These are phyloP conservation scores for Eira barbara DNA, from an alignment of 2,113 vertebrate species.

Conservation along the genomic window DNA sequence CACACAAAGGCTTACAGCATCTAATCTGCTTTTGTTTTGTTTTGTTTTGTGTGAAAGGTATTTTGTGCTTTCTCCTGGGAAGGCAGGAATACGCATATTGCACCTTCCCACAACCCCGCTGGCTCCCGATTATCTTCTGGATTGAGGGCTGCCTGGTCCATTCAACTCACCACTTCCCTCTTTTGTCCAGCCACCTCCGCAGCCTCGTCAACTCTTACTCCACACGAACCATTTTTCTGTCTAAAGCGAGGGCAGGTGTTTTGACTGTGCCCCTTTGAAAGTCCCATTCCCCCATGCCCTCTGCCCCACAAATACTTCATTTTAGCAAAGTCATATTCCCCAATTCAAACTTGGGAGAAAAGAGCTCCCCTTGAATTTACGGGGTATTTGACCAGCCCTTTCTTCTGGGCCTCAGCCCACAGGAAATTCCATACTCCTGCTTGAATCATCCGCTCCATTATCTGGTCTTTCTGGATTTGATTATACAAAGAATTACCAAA, in stretches of 20 bases:
- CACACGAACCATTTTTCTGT: not conserved
- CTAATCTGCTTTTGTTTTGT: not conserved
- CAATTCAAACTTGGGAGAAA: no score
- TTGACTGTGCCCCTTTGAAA: not conserved
- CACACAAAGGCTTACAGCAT: not conserved
- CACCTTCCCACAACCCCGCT: fast-evolving
- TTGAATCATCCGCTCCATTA: not conserved
- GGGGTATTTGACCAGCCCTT: fast-evolving
- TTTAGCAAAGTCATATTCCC: not conserved
- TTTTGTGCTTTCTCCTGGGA: not conserved
- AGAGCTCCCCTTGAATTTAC: no score
- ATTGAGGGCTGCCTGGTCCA: fast-evolving
- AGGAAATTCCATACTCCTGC: not conserved
- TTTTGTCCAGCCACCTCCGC: not conserved
- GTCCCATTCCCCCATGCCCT: fast-evolving
- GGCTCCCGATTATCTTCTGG: no score
- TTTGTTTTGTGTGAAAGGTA: not conserved
- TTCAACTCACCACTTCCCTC: not conserved
- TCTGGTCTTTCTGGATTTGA: not conserved
- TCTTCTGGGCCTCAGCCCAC: not conserved
- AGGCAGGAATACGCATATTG: no score
- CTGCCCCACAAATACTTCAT: fast-evolving
- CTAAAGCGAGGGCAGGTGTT: no score
- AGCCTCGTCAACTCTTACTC: not conserved
- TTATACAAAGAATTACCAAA: not conserved